phyloP scores from a whole-genome alignment of 2,888 invertebrate species.

The Synergus laeviventris region DNA sequence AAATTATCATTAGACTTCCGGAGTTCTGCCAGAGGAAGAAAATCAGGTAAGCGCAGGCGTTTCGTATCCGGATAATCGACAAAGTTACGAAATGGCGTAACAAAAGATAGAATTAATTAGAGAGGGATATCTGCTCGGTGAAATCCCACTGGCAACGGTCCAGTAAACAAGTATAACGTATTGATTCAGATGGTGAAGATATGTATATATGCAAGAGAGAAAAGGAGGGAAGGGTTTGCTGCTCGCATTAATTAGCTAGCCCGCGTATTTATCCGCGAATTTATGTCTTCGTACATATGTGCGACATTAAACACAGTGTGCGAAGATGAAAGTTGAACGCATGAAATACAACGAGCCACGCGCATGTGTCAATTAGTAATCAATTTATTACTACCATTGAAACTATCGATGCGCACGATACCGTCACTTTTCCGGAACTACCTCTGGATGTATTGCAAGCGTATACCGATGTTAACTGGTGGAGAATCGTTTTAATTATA shows the following conservation, averaged over 20 bases:
- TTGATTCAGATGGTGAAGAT: constrained; percentile 69
- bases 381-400: constrained; percentile 63
- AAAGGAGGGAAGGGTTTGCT: constrained; percentile 42
- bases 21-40: constrained; percentile 22
- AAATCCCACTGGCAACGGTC: constrained; percentile 69
- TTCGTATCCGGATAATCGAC: constrained; percentile 46
- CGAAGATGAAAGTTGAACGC: constrained; percentile 64
- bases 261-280: constrained; percentile 71
- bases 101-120: constrained; percentile 71
- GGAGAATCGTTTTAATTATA: constrained; percentile 27
- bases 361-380: constrained; percentile 68
- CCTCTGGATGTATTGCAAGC: constrained; percentile 47
- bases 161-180: constrained; percentile 72
- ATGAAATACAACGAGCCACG: constrained; percentile 63
- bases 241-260: constrained; percentile 66
- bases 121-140: constrained; percentile 63
- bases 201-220: constrained; percentile 46
- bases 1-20: constrained; percentile 32
- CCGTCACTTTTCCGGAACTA: constrained; percentile 54
- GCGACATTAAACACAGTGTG: constrained; percentile 60
- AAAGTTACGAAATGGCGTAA: constrained; percentile 59
- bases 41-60: constrained; percentile 34
- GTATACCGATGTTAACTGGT: background rate
- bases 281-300: constrained; percentile 69
- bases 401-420: constrained; percentile 40